These are phyloP conservation scores for Macroteleia sp. DNA, from an alignment of 2,888 invertebrate species.

Conservation along the genomic window DNA sequence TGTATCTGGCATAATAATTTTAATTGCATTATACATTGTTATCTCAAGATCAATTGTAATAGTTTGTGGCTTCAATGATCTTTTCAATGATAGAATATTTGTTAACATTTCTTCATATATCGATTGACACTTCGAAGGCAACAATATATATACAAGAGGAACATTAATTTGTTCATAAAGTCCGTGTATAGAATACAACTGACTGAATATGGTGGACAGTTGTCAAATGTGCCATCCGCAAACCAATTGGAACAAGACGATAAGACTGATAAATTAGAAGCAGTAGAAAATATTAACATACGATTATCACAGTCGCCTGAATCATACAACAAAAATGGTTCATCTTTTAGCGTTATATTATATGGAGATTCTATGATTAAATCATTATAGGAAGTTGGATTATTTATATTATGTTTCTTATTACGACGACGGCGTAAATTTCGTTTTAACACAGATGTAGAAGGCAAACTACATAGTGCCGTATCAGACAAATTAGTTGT, in stretches of 20 bases:
- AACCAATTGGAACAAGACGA: not conserved
- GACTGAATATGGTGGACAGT: not conserved
- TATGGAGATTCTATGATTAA: not conserved
- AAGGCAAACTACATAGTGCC: not conserved
- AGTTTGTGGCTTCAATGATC: not conserved
- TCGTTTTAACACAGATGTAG: not conserved
- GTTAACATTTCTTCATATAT: not conserved
- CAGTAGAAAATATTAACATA: not conserved
- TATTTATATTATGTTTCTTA: not conserved
- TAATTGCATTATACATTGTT: slow-evolving; percentile 8
- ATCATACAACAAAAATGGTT: not conserved
- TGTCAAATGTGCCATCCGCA: slow-evolving; percentile 1
- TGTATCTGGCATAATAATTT: not conserved
- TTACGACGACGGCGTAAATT: not conserved
- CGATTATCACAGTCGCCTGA: not conserved
- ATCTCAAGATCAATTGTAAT: slow-evolving; percentile 10
- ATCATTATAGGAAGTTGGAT: not conserved
- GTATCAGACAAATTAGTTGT: not conserved
- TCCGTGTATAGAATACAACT: not conserved
- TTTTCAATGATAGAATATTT: not conserved
- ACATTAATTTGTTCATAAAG: not conserved
- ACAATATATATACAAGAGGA: not conserved
- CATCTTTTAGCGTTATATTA: not conserved
- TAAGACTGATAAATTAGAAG: not conserved
- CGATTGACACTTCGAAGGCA: not conserved